Evolutionary conservation across 2,888 invertebrate species (phyloP).

Genomic region (Cepaea hortensis): DNA sequence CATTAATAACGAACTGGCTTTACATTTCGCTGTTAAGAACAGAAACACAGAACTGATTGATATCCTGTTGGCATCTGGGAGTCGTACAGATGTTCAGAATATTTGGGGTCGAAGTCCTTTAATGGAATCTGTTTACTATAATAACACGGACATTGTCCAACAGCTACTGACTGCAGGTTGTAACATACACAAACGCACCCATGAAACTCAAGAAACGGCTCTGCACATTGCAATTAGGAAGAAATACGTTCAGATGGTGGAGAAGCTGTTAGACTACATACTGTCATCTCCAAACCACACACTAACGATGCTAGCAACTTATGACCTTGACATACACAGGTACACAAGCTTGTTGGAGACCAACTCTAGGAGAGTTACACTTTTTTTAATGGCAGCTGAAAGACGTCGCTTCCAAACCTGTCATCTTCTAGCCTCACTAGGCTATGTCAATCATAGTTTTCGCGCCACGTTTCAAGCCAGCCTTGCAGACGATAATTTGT

Average conservation of each 20-base stretch:
- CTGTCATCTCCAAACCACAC: constrained; percentile 71
- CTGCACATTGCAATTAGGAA: constrained; percentile 74
- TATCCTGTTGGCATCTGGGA: constrained; percentile 68
- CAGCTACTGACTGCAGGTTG: constrained; percentile 66
- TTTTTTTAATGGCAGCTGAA: constrained; percentile 71
- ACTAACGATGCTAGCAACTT: constrained; percentile 70
- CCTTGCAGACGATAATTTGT: constrained; percentile 61
- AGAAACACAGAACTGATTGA: constrained; percentile 70
- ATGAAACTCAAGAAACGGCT: constrained; percentile 73
- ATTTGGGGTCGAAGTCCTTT: constrained; percentile 74
- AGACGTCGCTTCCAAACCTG: constrained; percentile 72
- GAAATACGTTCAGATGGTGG: constrained; percentile 71
- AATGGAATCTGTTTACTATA: constrained; percentile 75
- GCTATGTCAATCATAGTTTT: constrained; percentile 64
- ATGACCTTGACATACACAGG: constrained; percentile 71
- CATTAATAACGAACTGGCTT: constrained; percentile 72
- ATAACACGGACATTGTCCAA: constrained; percentile 72
- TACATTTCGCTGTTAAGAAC: constrained; percentile 73
- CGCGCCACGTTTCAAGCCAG: constrained; percentile 61
- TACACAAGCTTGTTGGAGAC: constrained; percentile 71
- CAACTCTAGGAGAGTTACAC: constrained; percentile 64
- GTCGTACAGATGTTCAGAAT: constrained; percentile 73
- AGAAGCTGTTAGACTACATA: constrained; percentile 69
- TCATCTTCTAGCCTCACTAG: constrained; percentile 68
- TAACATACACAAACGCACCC: constrained; percentile 72